phyloP scores from a whole-genome alignment of 2,797 vertebrate genomes.

The Eidolon dupreanum region DNA sequence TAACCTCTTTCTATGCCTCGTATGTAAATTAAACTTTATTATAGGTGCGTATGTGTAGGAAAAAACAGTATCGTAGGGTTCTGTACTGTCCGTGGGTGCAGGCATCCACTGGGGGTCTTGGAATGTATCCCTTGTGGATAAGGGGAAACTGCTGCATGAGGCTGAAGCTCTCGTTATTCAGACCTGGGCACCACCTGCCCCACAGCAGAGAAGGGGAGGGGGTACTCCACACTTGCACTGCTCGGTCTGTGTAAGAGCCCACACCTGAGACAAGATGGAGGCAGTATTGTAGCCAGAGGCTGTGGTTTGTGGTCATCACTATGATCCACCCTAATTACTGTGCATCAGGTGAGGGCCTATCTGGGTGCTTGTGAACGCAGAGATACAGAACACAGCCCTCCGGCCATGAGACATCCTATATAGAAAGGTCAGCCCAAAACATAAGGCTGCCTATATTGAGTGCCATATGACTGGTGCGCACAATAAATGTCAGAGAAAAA shows the following conservation, averaged over 20 bases:
- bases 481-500: neutral
- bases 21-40: neutral
- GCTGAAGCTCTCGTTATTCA: neutral
- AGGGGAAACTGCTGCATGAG: neutral
- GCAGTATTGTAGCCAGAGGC: neutral
- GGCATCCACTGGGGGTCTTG: neutral
- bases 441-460: neutral
- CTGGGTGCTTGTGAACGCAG: neutral
- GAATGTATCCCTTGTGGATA: neutral
- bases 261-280: neutral
- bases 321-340: neutral
- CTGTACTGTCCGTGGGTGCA: neutral
- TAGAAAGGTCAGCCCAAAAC: neutral
- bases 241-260: neutral
- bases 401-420: accelerated
- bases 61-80: neutral
- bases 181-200: neutral
- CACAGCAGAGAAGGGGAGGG: neutral
- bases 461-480: neutral
- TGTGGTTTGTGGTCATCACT: neutral
- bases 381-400: neutral
- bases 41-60: too few relatives aligned
- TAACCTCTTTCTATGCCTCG: neutral
- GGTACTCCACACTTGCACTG: neutral
- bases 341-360: accelerated